Conservation (phyloP, 2,797 vertebrate genomes). For the Otolemur crassicaudatus region DNA sequence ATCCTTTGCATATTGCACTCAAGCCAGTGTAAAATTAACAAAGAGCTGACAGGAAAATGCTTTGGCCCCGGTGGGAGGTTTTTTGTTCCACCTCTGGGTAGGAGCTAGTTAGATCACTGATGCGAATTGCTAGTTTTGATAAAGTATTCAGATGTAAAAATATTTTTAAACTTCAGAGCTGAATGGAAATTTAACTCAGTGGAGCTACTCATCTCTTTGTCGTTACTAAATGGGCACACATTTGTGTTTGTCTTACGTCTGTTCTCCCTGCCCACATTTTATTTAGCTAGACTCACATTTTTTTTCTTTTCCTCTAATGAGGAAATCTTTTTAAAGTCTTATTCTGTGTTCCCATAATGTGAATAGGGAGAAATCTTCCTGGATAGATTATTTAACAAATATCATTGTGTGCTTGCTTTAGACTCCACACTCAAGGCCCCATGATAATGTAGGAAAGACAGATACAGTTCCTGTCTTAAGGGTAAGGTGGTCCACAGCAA, state of each 20-base stretch:
- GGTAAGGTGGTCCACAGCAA: neutral
- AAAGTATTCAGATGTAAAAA: neutral
- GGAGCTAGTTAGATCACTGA: slow-evolving; percentile 10
- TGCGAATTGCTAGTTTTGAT: slow-evolving; percentile 30
- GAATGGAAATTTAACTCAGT: slow-evolving; percentile 43
- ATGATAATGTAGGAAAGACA: neutral
- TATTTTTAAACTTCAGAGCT: neutral
- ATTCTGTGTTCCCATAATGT: neutral
- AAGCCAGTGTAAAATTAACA: neutral
- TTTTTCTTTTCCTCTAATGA: neutral
- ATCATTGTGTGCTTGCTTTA: neutral
- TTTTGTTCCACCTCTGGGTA: neutral
- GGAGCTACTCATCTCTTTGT: neutral
- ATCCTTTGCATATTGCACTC: slow-evolving; percentile 5
- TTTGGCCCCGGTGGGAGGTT: neutral
- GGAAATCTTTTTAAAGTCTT: slow-evolving; percentile 15
- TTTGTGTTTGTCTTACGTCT: neutral
- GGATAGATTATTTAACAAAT: neutral
- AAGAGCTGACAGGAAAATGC: neutral
- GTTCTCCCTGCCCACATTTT: neutral
- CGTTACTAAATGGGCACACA: neutral
- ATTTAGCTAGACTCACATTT: neutral
- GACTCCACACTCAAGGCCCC: neutral
- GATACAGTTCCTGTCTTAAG: neutral
- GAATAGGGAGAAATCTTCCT: neutral